phyloP scores from a whole-genome alignment of 2,888 invertebrate genomes.

The Cantharis rufa region DNA sequence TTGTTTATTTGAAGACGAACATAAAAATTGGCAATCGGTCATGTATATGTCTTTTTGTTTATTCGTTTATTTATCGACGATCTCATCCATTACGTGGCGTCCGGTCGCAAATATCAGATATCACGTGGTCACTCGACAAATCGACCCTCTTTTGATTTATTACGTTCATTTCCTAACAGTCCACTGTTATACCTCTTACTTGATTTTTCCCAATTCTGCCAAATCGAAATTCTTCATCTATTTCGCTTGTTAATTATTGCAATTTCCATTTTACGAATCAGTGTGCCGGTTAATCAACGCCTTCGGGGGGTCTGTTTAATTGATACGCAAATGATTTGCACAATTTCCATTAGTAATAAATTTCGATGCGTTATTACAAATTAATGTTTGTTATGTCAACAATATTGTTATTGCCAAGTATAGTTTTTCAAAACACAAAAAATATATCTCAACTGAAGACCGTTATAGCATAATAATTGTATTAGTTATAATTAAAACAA shows the following conservation, averaged over 20 bases:
- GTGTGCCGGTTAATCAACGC: conserved; percentile 51
- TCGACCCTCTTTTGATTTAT: conserved; percentile 57
- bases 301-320: conserved; percentile 46
- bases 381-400: not conserved
- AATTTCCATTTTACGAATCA: conserved; percentile 56
- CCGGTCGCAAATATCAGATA: conserved; percentile 55
- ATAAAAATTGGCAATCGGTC: conserved; percentile 34
- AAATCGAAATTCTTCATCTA: conserved; percentile 8
- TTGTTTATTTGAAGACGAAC: not conserved
- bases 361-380: not conserved
- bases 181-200: conserved; percentile 31
- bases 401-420: not conserved
- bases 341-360: conserved; percentile 42
- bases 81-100: conserved; percentile 54
- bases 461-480: not conserved
- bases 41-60: conserved; percentile 35
- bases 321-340: conserved; percentile 43
- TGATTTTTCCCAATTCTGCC: conserved; percentile 1
- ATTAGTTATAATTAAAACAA: not conserved
- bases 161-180: conserved; percentile 53
- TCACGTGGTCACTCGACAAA: conserved; percentile 54
- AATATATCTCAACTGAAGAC: not conserved
- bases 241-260: conserved; percentile 45
- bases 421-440: not conserved
- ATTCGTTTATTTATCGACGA: conserved; percentile 49